These are phyloP conservation scores for Galeopterus variegatus DNA, from an alignment of 2,113 vertebrate species.

Conservation along the genomic window DNA sequence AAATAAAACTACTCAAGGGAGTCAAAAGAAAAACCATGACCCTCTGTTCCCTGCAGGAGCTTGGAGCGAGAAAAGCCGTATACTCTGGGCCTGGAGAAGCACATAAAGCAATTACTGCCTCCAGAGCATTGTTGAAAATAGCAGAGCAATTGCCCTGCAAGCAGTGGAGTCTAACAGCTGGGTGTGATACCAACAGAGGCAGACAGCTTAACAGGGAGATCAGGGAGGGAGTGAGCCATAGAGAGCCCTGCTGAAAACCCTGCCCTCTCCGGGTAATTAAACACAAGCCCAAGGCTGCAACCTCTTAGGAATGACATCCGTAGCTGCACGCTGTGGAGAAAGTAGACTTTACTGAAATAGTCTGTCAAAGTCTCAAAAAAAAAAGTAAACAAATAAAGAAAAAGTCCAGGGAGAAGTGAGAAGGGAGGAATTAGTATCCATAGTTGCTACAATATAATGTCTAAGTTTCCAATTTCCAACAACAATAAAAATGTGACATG, in stretches of 20 bases:
- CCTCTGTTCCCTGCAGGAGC: not conserved
- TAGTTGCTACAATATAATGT: not conserved
- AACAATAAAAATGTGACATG: too few relatives aligned
- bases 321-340: not conserved
- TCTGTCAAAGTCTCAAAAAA: not conserved
- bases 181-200: not conserved
- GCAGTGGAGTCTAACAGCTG: not conserved
- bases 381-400: not conserved
- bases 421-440: not conserved
- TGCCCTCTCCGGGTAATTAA: not conserved
- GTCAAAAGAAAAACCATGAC: not conserved
- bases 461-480: not conserved
- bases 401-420: not conserved
- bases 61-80: not conserved
- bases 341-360: not conserved
- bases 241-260: not conserved
- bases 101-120: too few relatives aligned
- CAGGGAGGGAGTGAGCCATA: not conserved
- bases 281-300: not conserved
- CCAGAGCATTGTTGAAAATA: not conserved
- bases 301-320: not conserved
- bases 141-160: not conserved
- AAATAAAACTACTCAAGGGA: not conserved
- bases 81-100: not conserved
- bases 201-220: not conserved